These are phyloP conservation scores for Lathamus discolor DNA, from an alignment of 2,113 vertebrate genomes.

Conservation along the genomic window DNA sequence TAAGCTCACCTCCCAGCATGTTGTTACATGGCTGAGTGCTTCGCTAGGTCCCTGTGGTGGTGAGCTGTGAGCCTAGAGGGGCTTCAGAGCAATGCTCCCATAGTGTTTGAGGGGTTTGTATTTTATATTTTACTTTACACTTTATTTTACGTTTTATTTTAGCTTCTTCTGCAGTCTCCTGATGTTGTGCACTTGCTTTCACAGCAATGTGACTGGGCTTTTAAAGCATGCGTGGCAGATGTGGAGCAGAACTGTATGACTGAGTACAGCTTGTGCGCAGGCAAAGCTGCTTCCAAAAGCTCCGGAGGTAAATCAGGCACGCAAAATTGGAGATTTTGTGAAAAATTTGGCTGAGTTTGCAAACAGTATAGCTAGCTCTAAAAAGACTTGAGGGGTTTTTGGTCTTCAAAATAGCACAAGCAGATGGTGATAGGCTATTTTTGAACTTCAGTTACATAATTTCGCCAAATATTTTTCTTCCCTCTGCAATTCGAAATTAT, in stretches of 20 bases:
- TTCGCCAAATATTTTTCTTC: conserved; percentile 57
- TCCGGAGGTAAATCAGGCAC: conserved; percentile 6
- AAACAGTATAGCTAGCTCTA: conserved; percentile 51
- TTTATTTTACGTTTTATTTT: background rate
- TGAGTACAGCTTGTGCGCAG: background rate
- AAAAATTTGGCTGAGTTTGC: conserved; percentile 52
- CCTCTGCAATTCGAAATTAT: conserved; percentile 6
- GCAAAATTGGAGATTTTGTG: background rate
- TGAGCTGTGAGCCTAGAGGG: background rate
- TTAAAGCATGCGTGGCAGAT: background rate
- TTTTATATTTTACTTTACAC: background rate
- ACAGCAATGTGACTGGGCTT: background rate
- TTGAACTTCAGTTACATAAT: conserved; percentile 41
- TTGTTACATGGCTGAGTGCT: fast-evolving
- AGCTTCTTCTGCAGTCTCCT: background rate
- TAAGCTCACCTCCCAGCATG: background rate
- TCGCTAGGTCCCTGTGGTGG: fast-evolving
- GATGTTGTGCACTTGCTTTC: background rate
- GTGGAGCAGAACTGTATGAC: background rate
- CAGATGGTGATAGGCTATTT: conserved; percentile 62
- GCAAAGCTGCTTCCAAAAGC: background rate
- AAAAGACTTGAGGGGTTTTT: conserved; percentile 31
- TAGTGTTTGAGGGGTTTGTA: background rate
- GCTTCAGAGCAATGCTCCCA: fast-evolving
- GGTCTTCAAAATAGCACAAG: conserved; percentile 52